Evolutionary conservation across 2,797 vertebrate genomes (phyloP).

Genomic region (Enteromius anoplus): DNA sequence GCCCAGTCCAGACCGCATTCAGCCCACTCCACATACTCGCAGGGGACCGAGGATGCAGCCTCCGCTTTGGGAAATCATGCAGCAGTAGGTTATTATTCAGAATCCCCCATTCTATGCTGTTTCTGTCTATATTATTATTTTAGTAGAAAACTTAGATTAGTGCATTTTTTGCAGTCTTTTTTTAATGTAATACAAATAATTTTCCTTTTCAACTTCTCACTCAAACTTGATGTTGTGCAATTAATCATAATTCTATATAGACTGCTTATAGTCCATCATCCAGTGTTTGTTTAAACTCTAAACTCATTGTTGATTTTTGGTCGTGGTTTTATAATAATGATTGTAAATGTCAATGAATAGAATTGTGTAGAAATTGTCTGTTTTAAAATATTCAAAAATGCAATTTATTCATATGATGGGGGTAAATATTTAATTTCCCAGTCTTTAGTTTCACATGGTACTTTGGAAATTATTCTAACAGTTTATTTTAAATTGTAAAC

Average conservation of each 20-base stretch:
- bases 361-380: neutral
- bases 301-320: neutral
- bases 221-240: neutral
- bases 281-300: neutral
- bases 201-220: neutral
- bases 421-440: neutral
- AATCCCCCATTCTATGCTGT: neutral
- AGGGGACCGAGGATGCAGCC: conserved; percentile 60
- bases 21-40: conserved; percentile 44
- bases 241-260: neutral
- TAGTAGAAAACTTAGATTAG: too few relatives aligned
- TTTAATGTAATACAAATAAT: neutral
- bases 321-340: neutral
- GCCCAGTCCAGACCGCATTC: conserved; percentile 61
- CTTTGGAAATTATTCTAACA: neutral
- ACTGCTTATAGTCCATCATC: neutral
- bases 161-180: too few relatives aligned
- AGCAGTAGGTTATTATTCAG: conserved; percentile 66
- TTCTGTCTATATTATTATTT: too few relatives aligned
- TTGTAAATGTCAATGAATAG: neutral
- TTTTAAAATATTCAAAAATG: neutral
- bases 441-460: neutral
- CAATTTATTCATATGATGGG: neutral
- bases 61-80: conserved; percentile 71
- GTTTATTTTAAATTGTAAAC: neutral